Conservation (phyloP, 2,113 vertebrate species). For the Ranitomeya imitator region DNA sequence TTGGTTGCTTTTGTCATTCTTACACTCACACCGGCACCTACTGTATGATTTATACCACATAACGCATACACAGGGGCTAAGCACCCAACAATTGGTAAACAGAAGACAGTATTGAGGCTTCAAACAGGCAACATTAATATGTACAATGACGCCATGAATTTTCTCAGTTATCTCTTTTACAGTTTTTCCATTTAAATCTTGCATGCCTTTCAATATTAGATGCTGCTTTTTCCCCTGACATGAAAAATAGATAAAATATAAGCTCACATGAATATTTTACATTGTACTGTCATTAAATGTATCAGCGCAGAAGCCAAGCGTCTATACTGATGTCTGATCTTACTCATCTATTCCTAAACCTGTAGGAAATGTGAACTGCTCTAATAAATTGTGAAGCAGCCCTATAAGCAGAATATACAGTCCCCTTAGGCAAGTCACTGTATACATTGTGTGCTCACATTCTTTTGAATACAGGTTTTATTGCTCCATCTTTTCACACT, state of each 20-base stretch:
- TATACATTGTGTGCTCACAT: background rate
- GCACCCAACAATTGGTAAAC: too few relatives aligned
- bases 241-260: constrained; percentile 1
- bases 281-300: background rate
- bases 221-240: background rate
- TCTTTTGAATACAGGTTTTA: constrained; percentile 9
- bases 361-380: background rate
- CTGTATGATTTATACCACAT: too few relatives aligned
- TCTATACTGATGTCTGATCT: background rate
- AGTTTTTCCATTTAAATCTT: background rate
- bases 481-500: constrained; percentile 7
- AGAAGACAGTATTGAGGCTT: too few relatives aligned
- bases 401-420: constrained; percentile 15
- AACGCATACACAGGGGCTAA: too few relatives aligned
- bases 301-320: background rate
- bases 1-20: too few relatives aligned
- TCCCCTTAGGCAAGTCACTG: background rate
- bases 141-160: background rate
- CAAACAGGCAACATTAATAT: background rate
- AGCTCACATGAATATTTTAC: background rate
- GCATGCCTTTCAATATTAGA: background rate
- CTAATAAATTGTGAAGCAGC: background rate
- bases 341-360: background rate
- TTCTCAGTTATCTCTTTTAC: background rate
- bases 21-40: too few relatives aligned